Evolutionary conservation across 2,113 vertebrate genomes (phyloP).

Genomic region (Phylloscopus whistleri): DNA sequence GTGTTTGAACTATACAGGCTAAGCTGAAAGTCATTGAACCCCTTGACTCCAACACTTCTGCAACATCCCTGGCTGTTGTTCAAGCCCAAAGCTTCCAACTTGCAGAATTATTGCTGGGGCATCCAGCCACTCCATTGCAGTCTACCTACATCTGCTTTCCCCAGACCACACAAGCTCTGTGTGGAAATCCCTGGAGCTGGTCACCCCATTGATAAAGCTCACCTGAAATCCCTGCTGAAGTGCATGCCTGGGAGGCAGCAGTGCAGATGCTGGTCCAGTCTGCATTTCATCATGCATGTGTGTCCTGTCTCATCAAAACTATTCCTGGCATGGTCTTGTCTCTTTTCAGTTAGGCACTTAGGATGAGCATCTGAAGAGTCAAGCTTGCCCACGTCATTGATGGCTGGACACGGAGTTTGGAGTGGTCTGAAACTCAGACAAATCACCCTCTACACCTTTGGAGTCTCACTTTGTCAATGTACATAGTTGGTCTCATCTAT

Average conservation of each 20-base stretch:
- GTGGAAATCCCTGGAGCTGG: neutral
- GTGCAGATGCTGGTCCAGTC: neutral
- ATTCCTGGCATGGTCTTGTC: rapidly evolving
- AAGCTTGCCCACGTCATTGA: neutral
- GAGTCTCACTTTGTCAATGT: neutral
- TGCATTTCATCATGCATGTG: rapidly evolving
- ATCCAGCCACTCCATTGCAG: rapidly evolving
- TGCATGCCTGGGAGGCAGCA: neutral
- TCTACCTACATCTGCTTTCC: neutral
- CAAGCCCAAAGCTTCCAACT: neutral
- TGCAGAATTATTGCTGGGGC: neutral
- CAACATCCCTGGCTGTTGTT: neutral
- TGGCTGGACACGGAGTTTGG: neutral
- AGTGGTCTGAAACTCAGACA: neutral
- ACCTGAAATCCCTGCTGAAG: neutral
- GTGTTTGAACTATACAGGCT: neutral
- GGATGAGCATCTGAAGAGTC: neutral
- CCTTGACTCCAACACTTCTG: neutral
- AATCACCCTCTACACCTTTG: neutral
- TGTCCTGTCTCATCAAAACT: neutral
- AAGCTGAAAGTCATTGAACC: neutral
- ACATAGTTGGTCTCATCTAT: neutral
- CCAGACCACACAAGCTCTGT: neutral
- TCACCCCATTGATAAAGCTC: neutral
- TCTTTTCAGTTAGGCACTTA: neutral